Conservation (phyloP, 2,797 vertebrate genomes). For the Apogon talboti region DNA sequence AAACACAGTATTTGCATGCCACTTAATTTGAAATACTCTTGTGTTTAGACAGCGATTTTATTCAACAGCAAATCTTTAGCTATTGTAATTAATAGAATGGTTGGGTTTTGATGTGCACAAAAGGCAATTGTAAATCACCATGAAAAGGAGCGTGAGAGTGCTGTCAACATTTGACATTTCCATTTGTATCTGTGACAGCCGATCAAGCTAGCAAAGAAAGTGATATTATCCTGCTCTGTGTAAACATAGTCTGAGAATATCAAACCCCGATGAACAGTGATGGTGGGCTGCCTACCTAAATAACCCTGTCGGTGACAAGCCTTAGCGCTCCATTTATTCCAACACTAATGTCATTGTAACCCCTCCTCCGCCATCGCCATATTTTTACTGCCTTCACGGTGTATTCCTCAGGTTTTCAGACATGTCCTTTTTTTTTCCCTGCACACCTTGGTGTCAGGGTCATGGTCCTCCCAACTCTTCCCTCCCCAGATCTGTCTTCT, state of each 20-base stretch:
- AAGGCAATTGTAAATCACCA: slow-evolving; percentile 16
- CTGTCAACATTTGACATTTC: slow-evolving; percentile 44
- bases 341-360: slow-evolving; percentile 16
- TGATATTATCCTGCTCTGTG: slow-evolving; percentile 51
- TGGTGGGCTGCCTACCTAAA: slow-evolving; percentile 46
- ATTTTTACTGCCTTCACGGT: slow-evolving; percentile 8
- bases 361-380: neutral
- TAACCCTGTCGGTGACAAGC: slow-evolving; percentile 31
- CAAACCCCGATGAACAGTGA: slow-evolving; percentile 39
- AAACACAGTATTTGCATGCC: slow-evolving; percentile 29
- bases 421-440: slow-evolving; percentile 33
- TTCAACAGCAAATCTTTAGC: slow-evolving; percentile 22
- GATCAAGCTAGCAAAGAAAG: slow-evolving; percentile 26
- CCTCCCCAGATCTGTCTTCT: slow-evolving; percentile 14
- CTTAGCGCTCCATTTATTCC: slow-evolving; percentile 43
- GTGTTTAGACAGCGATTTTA: slow-evolving; percentile 29
- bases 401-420: slow-evolving; percentile 17
- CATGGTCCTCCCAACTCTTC: slow-evolving; percentile 44
- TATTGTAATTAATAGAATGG: slow-evolving; percentile 43
- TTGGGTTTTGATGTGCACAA: slow-evolving; percentile 30
- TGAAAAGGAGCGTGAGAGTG: slow-evolving; percentile 20
- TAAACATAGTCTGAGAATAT: slow-evolving; percentile 56
- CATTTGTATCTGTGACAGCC: slow-evolving; percentile 53
- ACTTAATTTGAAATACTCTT: slow-evolving; percentile 32
- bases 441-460: slow-evolving; percentile 53